Evolutionary conservation across 2,888 invertebrate genomes (phyloP), one percentile per base, ranked within the genome.

Genomic region (Machimus rusticus): DNA sequence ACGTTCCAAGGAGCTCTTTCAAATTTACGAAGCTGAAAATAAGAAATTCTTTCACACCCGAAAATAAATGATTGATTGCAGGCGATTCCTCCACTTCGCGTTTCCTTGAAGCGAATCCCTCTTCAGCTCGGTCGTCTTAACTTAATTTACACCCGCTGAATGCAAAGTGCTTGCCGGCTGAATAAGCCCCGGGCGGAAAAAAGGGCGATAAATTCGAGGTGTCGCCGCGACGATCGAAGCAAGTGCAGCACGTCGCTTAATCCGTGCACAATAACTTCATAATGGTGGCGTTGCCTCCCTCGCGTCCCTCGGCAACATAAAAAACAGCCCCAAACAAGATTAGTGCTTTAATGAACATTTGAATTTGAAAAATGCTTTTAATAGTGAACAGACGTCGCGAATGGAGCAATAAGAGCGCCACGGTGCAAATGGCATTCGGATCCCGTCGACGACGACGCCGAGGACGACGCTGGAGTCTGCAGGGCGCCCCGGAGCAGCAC

Each of bases 331-430:
- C 78, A 55, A 81, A 81, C 81, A 81, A 51, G 55, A 81, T 81
- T 81, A 81, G 55, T 51, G 51, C 81, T 81, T 81, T 81, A 81
- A 81, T 81, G 81, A 81, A 81, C 51, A 81, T 81, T 81, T 55
- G 81, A 81, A 81, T 81, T 81, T 81, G 34, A 81, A 51, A 55
- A 81, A 81, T 55, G 51, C 46, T 81, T 81, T 81, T 55, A 81
- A 81, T 81, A 81, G 46, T 28, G 55, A 51, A 81, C 55, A 81
- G 81, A 81, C 81, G 81, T 81, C 55, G 28, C 55, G 8, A 31
- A 81, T 81, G 55, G 34, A 81, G 81, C 31, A 81, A 81, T 81
- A 16, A 55, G 55, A 28, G 6, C 46, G 28, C 23, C 23, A 66
- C 28, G 66, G 23, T 66, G 66, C 66, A 66, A 28, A 66, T 23